Conservation (phyloP, 2,888 invertebrate species). For the Macrosoma leucophasiata region DNA sequence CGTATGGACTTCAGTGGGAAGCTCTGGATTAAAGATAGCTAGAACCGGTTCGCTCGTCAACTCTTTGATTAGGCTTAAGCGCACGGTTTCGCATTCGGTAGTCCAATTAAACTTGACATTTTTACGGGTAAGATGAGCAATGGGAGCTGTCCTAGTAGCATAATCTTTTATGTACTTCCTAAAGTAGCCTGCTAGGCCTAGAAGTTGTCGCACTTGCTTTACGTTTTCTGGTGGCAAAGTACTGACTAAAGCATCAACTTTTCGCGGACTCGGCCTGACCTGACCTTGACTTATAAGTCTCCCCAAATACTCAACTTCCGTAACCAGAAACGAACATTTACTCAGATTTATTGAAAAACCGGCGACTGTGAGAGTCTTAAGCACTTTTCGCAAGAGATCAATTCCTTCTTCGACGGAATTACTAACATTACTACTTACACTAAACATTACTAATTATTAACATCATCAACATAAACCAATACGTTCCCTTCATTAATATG, state of each 20-base stretch:
- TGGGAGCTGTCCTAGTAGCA: conserved; percentile 11
- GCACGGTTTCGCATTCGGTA: conserved; percentile 6
- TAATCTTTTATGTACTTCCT: conserved; percentile 19
- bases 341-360: conserved; percentile 23
- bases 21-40: conserved; percentile 9
- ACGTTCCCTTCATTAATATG: too few relatives aligned
- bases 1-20: conserved; percentile 4
- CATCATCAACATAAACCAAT: too few relatives aligned
- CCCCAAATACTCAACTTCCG: conserved; percentile 26
- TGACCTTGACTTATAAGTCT: conserved; percentile 19
- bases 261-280: conserved; percentile 22
- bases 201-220: conserved; percentile 25
- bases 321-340: conserved; percentile 15
- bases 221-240: conserved; percentile 19
- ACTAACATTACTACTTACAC: too few relatives aligned
- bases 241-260: conserved; percentile 21
- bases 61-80: conserved; percentile 3
- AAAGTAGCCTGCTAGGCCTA: conserved; percentile 28
- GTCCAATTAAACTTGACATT: conserved; percentile 12
- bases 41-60: conserved; percentile 13
- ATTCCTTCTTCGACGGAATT: conserved; percentile 1
- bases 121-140: conserved; percentile 11
- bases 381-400: conserved; percentile 1
- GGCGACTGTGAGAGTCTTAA: conserved; percentile 10
- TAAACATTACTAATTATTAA: too few relatives aligned